These are phyloP conservation scores for Acronicta leporina DNA, from an alignment of 2,888 invertebrate genomes.

Conservation along the genomic window DNA sequence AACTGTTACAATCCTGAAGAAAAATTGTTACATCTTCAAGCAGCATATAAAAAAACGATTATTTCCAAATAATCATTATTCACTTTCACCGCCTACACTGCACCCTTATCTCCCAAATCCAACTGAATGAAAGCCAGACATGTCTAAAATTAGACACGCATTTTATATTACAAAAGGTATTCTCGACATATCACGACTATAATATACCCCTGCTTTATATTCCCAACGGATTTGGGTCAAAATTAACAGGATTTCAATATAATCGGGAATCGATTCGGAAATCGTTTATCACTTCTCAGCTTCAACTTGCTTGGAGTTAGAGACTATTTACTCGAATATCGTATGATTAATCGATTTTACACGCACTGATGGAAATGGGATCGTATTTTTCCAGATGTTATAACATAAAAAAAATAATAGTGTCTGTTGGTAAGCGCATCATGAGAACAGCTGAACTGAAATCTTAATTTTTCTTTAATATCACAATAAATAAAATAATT, in stretches of 20 bases:
- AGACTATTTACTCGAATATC: constrained; percentile 20
- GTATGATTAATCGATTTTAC: not conserved
- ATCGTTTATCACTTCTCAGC: constrained; percentile 55
- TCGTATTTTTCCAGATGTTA: too few relatives aligned
- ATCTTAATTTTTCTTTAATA: too few relatives aligned
- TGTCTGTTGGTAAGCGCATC: too few relatives aligned
- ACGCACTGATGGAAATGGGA: too few relatives aligned
- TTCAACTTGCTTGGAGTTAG: constrained; percentile 27
- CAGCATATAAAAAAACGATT: not conserved
- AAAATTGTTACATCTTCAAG: not conserved
- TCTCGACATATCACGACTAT: constrained; percentile 14
- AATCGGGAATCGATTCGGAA: constrained; percentile 58
- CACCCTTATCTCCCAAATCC: constrained; percentile 3
- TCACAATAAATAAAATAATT: too few relatives aligned
- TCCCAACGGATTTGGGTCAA: constrained; percentile 46
- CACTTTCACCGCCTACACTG: constrained; percentile 1
- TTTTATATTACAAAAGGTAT: constrained; percentile 15
- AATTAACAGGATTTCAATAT: constrained; percentile 57
- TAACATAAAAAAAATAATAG: too few relatives aligned
- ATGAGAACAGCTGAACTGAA: too few relatives aligned
- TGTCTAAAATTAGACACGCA: constrained; percentile 1
- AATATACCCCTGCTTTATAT: constrained; percentile 40
- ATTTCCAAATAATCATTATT: not conserved
- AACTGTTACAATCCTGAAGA: not conserved
- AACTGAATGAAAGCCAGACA: not conserved